Percentiles rank a stretch among this genome's conserved stretches.
These are phyloP conservation scores for Ptychadena robeensis DNA, from an alignment of 2,797 vertebrate species.

Conservation along the genomic window DNA sequence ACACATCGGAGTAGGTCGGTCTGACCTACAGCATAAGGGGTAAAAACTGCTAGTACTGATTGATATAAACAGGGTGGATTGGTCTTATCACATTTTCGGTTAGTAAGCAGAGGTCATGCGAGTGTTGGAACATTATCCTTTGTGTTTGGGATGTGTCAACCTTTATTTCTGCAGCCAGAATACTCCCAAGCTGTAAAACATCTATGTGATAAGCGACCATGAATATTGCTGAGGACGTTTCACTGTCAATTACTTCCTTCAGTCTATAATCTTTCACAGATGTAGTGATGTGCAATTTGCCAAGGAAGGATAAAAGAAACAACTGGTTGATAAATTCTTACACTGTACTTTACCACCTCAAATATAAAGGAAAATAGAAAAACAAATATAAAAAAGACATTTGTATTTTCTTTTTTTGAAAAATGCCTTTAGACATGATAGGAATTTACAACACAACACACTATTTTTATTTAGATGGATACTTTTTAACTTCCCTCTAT, in stretches of 20 bases:
- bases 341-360: background rate
- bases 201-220: constrained; percentile 36
- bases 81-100: background rate
- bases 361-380: background rate
- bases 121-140: background rate
- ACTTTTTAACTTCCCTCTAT: no score
- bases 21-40: no score
- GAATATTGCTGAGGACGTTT: constrained; percentile 47
- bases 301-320: constrained; percentile 29
- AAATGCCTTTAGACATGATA: no score
- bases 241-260: constrained; percentile 47
- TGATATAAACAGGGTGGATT: no score
- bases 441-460: no score
- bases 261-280: constrained; percentile 41
- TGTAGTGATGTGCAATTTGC: constrained; percentile 41
- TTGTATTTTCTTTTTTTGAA: background rate
- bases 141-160: constrained; percentile 14
- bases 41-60: no score
- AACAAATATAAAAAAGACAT: background rate
- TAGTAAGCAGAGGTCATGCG: background rate
- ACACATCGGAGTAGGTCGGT: no score
- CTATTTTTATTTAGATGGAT: no score
- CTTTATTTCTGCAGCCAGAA: constrained; percentile 35
- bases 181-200: constrained; percentile 35
- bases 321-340: constrained; percentile 37